Conservation (phyloP, 92 coral and sea anemone species). For the Diadumene lineata region DNA sequence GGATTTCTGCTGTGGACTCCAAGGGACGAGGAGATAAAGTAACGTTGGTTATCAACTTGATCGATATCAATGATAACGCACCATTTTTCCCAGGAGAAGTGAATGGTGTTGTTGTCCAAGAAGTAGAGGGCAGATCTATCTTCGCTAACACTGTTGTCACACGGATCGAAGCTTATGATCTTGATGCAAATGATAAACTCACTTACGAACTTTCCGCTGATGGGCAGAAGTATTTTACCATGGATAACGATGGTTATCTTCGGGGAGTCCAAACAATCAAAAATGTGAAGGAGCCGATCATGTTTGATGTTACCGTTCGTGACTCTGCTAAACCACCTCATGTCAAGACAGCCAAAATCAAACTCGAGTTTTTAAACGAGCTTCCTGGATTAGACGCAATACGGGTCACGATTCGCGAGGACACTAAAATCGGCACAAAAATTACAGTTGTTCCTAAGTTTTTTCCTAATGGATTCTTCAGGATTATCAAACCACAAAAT, state of each 20-base stretch:
- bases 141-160: conserved; percentile 51
- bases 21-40: conserved; percentile 60
- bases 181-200: conserved; percentile 50
- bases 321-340: conserved; percentile 65
- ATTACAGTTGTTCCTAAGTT: conserved; percentile 55
- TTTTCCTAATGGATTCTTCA: conserved; percentile 57
- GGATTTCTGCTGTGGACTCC: conserved; percentile 50
- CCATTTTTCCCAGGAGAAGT: conserved; percentile 57
- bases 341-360: conserved; percentile 46
- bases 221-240: conserved; percentile 39
- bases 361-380: conserved; percentile 45
- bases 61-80: conserved; percentile 64
- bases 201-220: conserved; percentile 55
- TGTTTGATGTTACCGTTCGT: conserved; percentile 55
- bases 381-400: conserved; percentile 45
- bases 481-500: conserved; percentile 54
- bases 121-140: conserved; percentile 44
- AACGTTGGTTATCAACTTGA: conserved; percentile 43
- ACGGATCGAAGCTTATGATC: conserved; percentile 57
- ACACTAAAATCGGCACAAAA: conserved; percentile 37
- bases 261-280: conserved; percentile 46
- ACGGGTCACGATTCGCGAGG: conserved; percentile 47
- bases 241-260: conserved; percentile 60
- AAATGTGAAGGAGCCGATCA: conserved; percentile 34
- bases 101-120: conserved; percentile 32